These are phyloP conservation scores for Tetragonula carbonaria DNA, from an alignment of 2,888 invertebrate genomes.

Conservation along the genomic window DNA sequence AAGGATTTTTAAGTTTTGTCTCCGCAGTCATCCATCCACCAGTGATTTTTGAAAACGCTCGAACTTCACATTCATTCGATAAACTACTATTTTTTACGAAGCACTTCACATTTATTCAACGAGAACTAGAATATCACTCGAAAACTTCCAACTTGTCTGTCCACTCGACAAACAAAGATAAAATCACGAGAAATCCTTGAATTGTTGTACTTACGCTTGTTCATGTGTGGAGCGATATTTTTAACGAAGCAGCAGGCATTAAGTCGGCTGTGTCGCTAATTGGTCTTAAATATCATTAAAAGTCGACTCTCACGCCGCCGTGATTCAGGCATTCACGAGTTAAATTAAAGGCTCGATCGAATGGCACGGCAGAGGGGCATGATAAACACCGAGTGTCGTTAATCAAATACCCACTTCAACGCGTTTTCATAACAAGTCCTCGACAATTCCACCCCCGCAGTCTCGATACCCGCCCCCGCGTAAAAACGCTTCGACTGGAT, in stretches of 20 bases:
- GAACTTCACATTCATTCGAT: too few species aligned
- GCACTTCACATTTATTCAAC: too few species aligned
- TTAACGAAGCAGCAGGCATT: not conserved
- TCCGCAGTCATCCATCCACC: too few species aligned
- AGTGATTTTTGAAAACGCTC: too few species aligned
- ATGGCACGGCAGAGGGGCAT: not conserved
- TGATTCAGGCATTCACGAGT: not conserved
- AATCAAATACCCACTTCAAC: slow-evolving; percentile 29
- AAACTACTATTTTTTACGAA: too few species aligned
- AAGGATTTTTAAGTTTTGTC: too few species aligned
- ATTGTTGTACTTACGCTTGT: too few species aligned
- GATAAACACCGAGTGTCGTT: slow-evolving; percentile 11
- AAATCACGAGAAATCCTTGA: too few species aligned
- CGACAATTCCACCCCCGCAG: slow-evolving; percentile 6
- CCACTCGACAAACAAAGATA: too few species aligned
- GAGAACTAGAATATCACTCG: too few species aligned
- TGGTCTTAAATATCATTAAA: slow-evolving; percentile 10
- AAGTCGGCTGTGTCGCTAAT: not conserved
- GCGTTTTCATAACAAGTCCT: slow-evolving; percentile 28
- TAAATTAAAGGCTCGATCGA: slow-evolving; percentile 5
- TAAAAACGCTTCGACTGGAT: slow-evolving; percentile 16
- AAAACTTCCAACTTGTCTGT: too few species aligned
- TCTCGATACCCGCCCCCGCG: slow-evolving; percentile 12
- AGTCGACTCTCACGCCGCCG: not conserved
- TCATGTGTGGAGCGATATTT: too few species aligned